Conservation (phyloP, 2,888 invertebrate species). For the Coelopa pilipes region DNA sequence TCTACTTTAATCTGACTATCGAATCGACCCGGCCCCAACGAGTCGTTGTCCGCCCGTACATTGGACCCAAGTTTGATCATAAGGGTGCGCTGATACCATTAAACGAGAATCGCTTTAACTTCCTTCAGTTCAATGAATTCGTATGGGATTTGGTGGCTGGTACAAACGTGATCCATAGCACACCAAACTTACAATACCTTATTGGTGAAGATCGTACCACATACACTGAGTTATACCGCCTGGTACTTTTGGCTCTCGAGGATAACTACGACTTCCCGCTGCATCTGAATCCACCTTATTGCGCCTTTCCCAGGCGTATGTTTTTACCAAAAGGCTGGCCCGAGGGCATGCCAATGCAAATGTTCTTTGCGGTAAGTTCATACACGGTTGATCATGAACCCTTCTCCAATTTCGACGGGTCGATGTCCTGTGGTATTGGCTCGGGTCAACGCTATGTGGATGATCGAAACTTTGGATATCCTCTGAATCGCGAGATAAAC, state of each 20-base stretch:
- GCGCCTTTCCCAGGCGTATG: constrained; percentile 72
- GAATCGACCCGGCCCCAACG: constrained; percentile 70
- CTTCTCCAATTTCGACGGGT: too few relatives aligned
- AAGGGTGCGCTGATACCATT: too few relatives aligned
- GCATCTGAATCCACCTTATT: constrained; percentile 67
- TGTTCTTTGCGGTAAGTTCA: constrained; percentile 56
- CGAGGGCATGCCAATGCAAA: constrained; percentile 71
- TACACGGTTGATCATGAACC: too few relatives aligned
- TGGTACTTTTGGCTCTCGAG: constrained; percentile 61
- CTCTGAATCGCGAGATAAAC: neutral
- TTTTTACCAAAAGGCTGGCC: constrained; percentile 72
- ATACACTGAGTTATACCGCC: constrained; percentile 64
- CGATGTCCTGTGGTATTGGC: too few relatives aligned
- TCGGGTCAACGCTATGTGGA: too few relatives aligned
- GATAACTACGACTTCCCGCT: constrained; percentile 65
- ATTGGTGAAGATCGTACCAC: constrained; percentile 71
- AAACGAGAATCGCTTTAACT: constrained; percentile 59
- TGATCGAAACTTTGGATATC: neutral
- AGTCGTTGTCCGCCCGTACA: constrained; percentile 72
- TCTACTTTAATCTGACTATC: constrained; percentile 70
- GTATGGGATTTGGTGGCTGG: constrained; percentile 70
- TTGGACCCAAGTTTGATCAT: constrained; percentile 52
- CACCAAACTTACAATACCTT: constrained; percentile 47
- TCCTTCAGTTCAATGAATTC: constrained; percentile 71
- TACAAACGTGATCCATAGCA: constrained; percentile 56